Base-by-base conservation (phyloP, 2,113 vertebrate species). In the Thalassoma bifasciatum region DNA sequence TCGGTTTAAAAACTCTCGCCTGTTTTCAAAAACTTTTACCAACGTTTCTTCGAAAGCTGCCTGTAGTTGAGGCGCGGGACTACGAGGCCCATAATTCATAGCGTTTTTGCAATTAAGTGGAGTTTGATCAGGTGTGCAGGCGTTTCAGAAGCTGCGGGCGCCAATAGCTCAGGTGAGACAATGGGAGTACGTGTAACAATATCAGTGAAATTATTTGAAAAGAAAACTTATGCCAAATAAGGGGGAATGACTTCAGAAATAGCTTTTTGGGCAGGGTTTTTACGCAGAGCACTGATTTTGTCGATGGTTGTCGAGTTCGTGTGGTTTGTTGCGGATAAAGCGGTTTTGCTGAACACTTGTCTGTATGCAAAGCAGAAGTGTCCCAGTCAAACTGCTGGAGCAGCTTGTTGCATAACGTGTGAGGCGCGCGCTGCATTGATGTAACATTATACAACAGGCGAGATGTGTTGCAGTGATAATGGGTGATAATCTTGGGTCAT, bases 31-130 rank as follows among this genome's bases (percentile, higher is more conserved):
- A 30, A 30, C 30, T 30, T 30, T 6, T 30, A 6, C 30, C 19
- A 57, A 14, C 52, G 0, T 42, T 6, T 38, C 12, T 53, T 8
- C 17, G 4, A 17, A 38, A 53, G 11, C 2, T 2, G 47, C n/a
- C 22, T 7, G 36, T 16, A 7, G 2, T 2, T 19, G 4, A 10
- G 26, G 6, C 17, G 10, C 4, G 13, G 37, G 21, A 62, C 69
- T 80, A 19, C 53, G 46, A 57, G 14, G 52, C 38, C 72, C 70
- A 75, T 5, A 34, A 72, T 52, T 52, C 59, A 65, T 30, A 52
- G 61, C 8, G 5, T 8, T n/a, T 10, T 3, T 42, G 12, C 30
- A 22, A 8, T 37, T 16, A 12, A 8, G 2, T 10, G 16, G 16
- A 19, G 38, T 8, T 49, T n/a, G 0, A 17, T 10, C 59, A 77